Conservation (phyloP, 2,888 invertebrate genomes). For the Lamproptera curius region DNA sequence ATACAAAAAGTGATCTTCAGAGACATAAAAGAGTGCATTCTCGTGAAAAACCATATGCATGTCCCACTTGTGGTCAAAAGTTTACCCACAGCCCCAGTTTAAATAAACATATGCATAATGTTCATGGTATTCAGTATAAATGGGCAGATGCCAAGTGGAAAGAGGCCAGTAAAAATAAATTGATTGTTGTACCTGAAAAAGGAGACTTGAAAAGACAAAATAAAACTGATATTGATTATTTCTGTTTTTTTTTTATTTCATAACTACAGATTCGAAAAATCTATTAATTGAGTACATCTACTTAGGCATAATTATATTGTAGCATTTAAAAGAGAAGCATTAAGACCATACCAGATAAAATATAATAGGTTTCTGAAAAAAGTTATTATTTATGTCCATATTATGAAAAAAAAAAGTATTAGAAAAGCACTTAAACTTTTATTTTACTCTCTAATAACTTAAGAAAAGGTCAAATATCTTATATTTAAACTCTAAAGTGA, state of each 20-base stretch:
- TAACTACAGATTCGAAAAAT: slow-evolving; percentile 4
- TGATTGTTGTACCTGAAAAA: slow-evolving; percentile 24
- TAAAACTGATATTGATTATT: background rate
- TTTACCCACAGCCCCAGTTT: slow-evolving; percentile 65
- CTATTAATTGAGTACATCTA: slow-evolving; percentile 3
- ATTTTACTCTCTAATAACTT: background rate
- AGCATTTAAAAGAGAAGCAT: slow-evolving; percentile 13
- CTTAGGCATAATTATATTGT: background rate
- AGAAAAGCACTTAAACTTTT: background rate
- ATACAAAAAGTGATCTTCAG: slow-evolving; percentile 54
- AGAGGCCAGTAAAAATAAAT: slow-evolving; percentile 28
- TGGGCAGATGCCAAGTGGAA: slow-evolving; percentile 50
- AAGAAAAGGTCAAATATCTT: slow-evolving; percentile 2
- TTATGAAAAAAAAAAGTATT: too few species aligned
- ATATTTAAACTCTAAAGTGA: slow-evolving; percentile 6
- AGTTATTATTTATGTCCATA: too few species aligned
- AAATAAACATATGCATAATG: slow-evolving; percentile 65
- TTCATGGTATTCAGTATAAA: slow-evolving; percentile 60
- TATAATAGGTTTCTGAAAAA: background rate
- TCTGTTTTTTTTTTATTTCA: slow-evolving; percentile 10
- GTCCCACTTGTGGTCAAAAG: slow-evolving; percentile 56
- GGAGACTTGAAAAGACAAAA: slow-evolving; percentile 12
- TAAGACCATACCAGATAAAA: slow-evolving; percentile 5
- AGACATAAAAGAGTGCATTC: slow-evolving; percentile 63
- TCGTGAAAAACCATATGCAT: slow-evolving; percentile 60